Conservation (phyloP, 2,888 invertebrate genomes). For the Acrobasis repandana region DNA sequence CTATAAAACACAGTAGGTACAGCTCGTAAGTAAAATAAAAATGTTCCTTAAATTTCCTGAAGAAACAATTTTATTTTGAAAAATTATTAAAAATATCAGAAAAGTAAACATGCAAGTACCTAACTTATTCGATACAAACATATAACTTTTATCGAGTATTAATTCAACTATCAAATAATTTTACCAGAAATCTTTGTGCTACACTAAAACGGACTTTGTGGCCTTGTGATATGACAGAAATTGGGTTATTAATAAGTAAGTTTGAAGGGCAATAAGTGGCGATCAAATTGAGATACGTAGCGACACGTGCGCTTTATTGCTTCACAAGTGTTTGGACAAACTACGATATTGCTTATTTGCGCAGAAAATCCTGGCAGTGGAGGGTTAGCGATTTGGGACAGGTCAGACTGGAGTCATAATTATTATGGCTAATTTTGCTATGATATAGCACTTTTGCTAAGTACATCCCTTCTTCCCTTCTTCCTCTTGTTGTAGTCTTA, state of each 20-base stretch:
- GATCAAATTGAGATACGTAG: slow-evolving; percentile 76
- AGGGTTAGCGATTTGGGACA: slow-evolving; percentile 14
- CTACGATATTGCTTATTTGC: slow-evolving; percentile 75
- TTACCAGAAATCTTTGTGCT: slow-evolving; percentile 20
- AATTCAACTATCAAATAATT: slow-evolving; percentile 62
- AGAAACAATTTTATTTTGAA: too few relatives aligned
- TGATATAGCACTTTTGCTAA: background rate
- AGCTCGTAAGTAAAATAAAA: too few relatives aligned
- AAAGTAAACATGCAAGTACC: slow-evolving; percentile 43
- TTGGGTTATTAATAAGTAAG: slow-evolving; percentile 30
- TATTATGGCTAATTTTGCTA: background rate
- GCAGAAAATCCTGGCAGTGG: slow-evolving; percentile 55
- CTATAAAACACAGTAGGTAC: too few relatives aligned
- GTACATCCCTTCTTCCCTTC: background rate
- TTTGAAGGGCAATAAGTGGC: slow-evolving; percentile 57
- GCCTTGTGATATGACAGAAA: slow-evolving; percentile 27
- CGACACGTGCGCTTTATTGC: slow-evolving; percentile 79
- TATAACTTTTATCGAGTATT: slow-evolving; percentile 65
- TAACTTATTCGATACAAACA: slow-evolving; percentile 39
- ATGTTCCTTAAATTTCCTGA: too few relatives aligned
- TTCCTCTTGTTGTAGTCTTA: background rate
- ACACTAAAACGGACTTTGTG: slow-evolving; percentile 29
- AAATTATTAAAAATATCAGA: slow-evolving; percentile 25
- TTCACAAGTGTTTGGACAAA: slow-evolving; percentile 77
- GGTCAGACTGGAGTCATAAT: background rate